These are phyloP conservation scores for Alviniconcha marisindica DNA, from an alignment of 1,140 invertebrate genomes.

Conservation along the genomic window DNA sequence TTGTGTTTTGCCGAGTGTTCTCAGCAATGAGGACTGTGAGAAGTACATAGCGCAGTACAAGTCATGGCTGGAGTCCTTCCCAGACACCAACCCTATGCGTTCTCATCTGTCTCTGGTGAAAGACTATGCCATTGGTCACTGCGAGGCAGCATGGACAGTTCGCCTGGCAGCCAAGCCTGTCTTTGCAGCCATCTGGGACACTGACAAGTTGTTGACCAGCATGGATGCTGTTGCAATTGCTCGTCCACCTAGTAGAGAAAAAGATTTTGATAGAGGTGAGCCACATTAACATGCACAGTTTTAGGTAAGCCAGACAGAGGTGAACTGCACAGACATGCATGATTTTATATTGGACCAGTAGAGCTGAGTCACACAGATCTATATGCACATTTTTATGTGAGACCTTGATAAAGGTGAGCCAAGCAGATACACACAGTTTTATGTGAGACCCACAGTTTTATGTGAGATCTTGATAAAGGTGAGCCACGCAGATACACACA, in stretches of 20 bases:
- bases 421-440: too few species aligned
- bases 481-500: too few species aligned
- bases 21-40: conserved; percentile 39
- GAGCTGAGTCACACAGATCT: too few species aligned
- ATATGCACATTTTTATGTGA: too few species aligned
- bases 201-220: conserved; percentile 56
- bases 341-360: too few species aligned
- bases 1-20: conserved; percentile 28
- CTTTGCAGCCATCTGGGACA: conserved; percentile 53
- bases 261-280: conserved; percentile 33
- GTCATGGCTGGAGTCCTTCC: conserved; percentile 32
- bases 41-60: conserved; percentile 32
- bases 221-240: conserved; percentile 54
- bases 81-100: not conserved
- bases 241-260: conserved; percentile 44
- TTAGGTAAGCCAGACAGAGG: too few species aligned
- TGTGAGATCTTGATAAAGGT: too few species aligned
- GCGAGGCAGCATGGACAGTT: conserved; percentile 48
- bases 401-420: too few species aligned
- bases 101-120: conserved; percentile 47
- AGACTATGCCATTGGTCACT: conserved; percentile 51
- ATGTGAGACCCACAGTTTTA: too few species aligned
- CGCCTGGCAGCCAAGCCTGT: conserved; percentile 55
- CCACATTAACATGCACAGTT: too few species aligned
- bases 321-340: too few species aligned